Base-by-base conservation (phyloP, 2,888 invertebrate species). In the Halocaridina rubra region DNA sequence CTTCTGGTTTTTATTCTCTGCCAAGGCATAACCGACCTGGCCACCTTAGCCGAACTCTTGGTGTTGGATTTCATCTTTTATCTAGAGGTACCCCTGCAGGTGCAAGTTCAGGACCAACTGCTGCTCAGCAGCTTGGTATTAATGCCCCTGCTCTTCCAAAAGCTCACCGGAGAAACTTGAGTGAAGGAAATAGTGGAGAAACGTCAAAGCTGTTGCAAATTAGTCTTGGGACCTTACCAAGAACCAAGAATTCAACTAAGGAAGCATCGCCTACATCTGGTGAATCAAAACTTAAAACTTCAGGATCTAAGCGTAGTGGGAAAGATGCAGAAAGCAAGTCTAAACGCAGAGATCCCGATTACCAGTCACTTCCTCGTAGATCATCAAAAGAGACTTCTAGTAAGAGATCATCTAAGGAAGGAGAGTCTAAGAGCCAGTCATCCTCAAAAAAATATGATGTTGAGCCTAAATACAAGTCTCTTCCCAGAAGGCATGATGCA, bases 1-100 rank as follows among this genome's bases (percentile, higher is more conserved):
- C 76, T 7, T 61, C 82, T 39, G 82, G 82, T 2, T 84, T 84
- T 39, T 84, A 84, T 27, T 84, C 82, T 16, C 53, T 84, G 7
- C 82, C 82, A 19, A 77, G 82, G 29, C 82, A 84, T 64, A 84
- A 84, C 33, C 24, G 82, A 3, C 82, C 82, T 29, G 82, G 82
- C 10, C 78, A 84, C n/a, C 39, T 84, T 10, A 84, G 78, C 29
- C 32, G 82, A 27, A 74, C 78, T 7, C 30, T 84, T 3, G 82
- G 82, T 3, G 78, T 84, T 32, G 82, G 82, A 24, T 84, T 77
- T 29, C 77, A 84, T 78, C 61, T 84, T 57, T 46, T 84, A 22
- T 74, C 81, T 67, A 69, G 69, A 22, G 33, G 19, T 33, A 59
- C 82, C 24, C 10, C 82, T 13, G 72, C 77, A 16, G 19, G 74